Base-by-base conservation (phyloP, 2,797 vertebrate species). In the Setipinna tenuifilis region DNA sequence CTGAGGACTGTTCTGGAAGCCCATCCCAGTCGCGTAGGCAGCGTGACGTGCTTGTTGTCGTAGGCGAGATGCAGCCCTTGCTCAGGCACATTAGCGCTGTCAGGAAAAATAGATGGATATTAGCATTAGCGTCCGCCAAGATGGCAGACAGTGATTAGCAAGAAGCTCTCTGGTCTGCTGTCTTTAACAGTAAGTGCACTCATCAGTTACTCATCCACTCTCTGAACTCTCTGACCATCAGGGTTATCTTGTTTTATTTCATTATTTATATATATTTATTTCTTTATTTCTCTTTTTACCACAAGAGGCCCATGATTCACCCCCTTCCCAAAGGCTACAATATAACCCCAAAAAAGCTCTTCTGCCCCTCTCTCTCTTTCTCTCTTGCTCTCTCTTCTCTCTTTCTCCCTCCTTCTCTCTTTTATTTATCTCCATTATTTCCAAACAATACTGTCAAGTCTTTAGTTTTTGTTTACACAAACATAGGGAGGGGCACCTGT, bases 171-270 rank as follows among this genome's bases (percentile, higher is more conserved):
- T 82, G 50, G 25, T 6, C 10, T 87, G 50, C 50, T 54, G 2
- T 46, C 82, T 81, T 12, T 82, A 80, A 14, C 19, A 54, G 59
- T 75, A 54, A 88, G 50, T 84, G 61, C 84, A 68, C 71, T 81
- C 80, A 78, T 85, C 83, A 83, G 71, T 82, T 82, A 85, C 75
- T 83, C 87, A 86, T 82, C 82, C 17, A 50, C 54, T 78, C 19
- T 54, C 46, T 82, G 31, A 25, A 19, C 14, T 78, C 12, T 71
- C 71, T 78, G 71, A 21, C 71, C 35, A 21, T 2, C 17, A 21
- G 31, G 19, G 44, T 7, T 4, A 44, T 31, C 16, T 44, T 19
- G 17, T 16, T 44, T 78, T 14, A 17, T 75, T 75, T 16, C 35
- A 41, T 41, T 41, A 41, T 41, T n/a, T n/a, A n/a, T n/a, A n/a